Conservation (phyloP, 92 coral and sea anemone species). For the Porites divaricata region DNA sequence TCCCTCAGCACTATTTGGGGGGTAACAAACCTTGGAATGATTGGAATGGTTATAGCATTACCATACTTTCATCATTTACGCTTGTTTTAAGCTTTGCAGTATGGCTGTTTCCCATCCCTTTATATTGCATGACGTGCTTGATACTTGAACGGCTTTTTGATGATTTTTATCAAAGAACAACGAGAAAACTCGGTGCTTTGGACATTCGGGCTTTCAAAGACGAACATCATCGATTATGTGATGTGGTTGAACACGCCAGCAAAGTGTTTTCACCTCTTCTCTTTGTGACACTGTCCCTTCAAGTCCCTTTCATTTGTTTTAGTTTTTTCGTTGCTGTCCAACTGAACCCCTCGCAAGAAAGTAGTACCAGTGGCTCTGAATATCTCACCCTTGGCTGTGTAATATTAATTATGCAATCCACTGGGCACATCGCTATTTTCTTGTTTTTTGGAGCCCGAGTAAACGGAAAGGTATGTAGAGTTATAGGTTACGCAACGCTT, state of each 20-base stretch:
- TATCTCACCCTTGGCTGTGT: neutral
- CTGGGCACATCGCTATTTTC: neutral
- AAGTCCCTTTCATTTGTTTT: slow-evolving; percentile 22
- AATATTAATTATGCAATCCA: neutral
- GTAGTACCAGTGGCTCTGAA: no score
- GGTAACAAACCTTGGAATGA: slow-evolving; percentile 5
- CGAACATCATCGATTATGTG: slow-evolving; percentile 11
- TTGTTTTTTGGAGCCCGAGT: slow-evolving; percentile 10
- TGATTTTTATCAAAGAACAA: neutral
- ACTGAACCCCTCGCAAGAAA: neutral
- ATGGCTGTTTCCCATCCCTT: slow-evolving; percentile 3
- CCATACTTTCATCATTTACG: neutral
- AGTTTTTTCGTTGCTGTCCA: neutral
- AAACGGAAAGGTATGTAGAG: slow-evolving; percentile 10
- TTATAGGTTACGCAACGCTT: neutral
- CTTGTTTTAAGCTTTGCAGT: neutral
- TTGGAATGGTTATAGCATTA: neutral
- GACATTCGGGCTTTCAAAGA: slow-evolving; percentile 2
- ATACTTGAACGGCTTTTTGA: slow-evolving; percentile 5
- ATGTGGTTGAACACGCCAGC: neutral
- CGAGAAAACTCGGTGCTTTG: neutral
- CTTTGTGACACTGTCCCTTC: neutral
- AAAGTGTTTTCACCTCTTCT: slow-evolving; percentile 14
- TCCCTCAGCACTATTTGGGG: neutral
- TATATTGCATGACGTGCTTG: slow-evolving; percentile 2